These are phyloP conservation scores for Lysandra bellargus DNA, from an alignment of 2,888 invertebrate species.

Conservation along the genomic window DNA sequence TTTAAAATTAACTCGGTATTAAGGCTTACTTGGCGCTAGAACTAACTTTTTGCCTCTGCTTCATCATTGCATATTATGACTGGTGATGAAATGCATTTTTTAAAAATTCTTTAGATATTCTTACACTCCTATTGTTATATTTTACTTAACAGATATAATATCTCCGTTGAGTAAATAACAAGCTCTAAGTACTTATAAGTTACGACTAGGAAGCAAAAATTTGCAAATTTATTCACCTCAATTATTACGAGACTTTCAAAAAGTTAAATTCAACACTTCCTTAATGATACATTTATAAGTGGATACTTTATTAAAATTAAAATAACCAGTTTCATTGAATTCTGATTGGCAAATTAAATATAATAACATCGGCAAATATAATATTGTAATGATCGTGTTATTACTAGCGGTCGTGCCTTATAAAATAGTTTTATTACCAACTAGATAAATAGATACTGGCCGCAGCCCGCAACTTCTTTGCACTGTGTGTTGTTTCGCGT, in stretches of 20 bases:
- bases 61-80: no score
- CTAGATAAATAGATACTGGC: neutral
- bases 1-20: no score
- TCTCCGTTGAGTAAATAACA: no score
- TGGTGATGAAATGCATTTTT: no score
- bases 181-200: neutral
- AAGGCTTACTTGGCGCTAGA: no score
- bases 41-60: no score
- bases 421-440: neutral
- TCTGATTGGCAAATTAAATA: slow-evolving; percentile 4
- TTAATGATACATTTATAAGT: neutral
- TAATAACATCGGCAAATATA: neutral
- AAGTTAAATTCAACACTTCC: neutral
- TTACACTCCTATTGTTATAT: no score
- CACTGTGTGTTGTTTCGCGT: neutral
- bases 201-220: neutral
- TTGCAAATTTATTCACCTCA: neutral
- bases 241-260: neutral
- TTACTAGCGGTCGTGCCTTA: neutral
- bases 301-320: neutral
- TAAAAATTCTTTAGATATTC: no score
- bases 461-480: no score
- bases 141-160: no score
- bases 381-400: neutral
- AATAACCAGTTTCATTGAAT: slow-evolving; percentile 6